A percentile compares a stretch with the other conserved stretches of the same genome.
phyloP scores from a whole-genome alignment of 2,797 vertebrate species.

The Dermochelys coriacea region DNA sequence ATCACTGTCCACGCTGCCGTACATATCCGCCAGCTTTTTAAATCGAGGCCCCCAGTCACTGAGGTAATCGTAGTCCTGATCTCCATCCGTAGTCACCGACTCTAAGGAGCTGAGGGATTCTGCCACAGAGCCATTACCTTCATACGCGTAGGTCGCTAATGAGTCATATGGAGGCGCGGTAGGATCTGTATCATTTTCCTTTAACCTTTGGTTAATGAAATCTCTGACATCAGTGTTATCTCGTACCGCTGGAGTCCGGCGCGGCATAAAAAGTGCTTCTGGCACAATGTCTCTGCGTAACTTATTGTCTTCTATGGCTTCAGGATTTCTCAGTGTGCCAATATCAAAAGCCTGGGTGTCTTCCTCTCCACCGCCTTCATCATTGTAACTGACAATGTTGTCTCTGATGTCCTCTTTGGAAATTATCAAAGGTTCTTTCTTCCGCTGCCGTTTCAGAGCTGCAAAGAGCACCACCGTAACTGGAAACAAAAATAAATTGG shows the following conservation, averaged over 20 bases:
- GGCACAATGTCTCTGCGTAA: slow-evolving; percentile 92
- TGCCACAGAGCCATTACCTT: slow-evolving; percentile 92
- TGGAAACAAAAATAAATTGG: slow-evolving; percentile 74
- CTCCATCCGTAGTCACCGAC: slow-evolving; percentile 90
- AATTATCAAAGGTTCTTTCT: slow-evolving; percentile 95
- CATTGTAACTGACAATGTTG: slow-evolving; percentile 96
- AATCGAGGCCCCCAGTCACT: slow-evolving; percentile 96
- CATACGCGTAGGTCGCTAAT: slow-evolving; percentile 96
- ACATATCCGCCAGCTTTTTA: slow-evolving; percentile 97
- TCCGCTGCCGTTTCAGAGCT: slow-evolving; percentile 90
- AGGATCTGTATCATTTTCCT: slow-evolving; percentile 93
- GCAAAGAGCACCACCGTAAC: slow-evolving; percentile 95
- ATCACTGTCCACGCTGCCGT: slow-evolving; percentile 92
- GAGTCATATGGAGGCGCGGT: slow-evolving; percentile 96
- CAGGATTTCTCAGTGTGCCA: slow-evolving; percentile 91
- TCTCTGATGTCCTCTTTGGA: slow-evolving; percentile 96
- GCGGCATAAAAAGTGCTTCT: slow-evolving; percentile 89
- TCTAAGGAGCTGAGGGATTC: slow-evolving; percentile 95
- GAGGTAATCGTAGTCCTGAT: slow-evolving; percentile 96
- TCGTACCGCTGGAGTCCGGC: slow-evolving; percentile 80
- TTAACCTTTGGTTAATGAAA: slow-evolving; percentile 95
- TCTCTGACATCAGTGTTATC: slow-evolving; percentile 94
- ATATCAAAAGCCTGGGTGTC: slow-evolving; percentile 97
- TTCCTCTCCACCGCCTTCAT: slow-evolving; percentile 95
- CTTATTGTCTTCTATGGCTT: slow-evolving; percentile 93